Conservation (phyloP, 2,113 vertebrate species). For the human region GRCh38 chr12:91514501-91515000, state of each 20-base stretch:
- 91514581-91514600: background rate
- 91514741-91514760: background rate
- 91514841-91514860: background rate
- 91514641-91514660: background rate
- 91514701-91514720: background rate
- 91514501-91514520: background rate
- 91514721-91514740: background rate
- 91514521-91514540: background rate
- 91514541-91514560: background rate
- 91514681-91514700: background rate
- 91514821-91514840: background rate
- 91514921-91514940: background rate
- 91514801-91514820: background rate
- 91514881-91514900: background rate
- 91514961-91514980: background rate
- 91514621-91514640: background rate
- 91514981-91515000: background rate
- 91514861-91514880: background rate
- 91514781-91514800: background rate
- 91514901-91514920: background rate
- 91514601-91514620: background rate
- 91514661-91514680: background rate
- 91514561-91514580: background rate
- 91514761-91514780: background rate
- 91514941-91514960: background rate